Evolutionary conservation across 2,888 invertebrate species (phyloP).

Genomic region (Deroplatys truncata): DNA sequence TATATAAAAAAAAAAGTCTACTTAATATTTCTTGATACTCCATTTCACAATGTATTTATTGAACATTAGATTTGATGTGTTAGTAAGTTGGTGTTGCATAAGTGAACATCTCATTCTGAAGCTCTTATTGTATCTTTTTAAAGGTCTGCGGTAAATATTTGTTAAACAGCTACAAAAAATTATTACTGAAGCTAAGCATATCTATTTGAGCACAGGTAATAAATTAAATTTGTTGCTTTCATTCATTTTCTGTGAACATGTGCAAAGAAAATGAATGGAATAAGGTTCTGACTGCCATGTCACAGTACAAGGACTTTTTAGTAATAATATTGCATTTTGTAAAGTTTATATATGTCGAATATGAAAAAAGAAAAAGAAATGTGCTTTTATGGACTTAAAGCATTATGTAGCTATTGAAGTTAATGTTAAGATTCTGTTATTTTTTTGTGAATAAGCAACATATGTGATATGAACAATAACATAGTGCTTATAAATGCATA

Average conservation of each 20-base stretch:
- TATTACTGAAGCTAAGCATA: too few relatives aligned
- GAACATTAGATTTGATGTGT: neutral
- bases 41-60: neutral
- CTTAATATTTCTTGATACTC: neutral
- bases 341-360: neutral
- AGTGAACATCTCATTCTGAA: neutral
- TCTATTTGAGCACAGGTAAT: too few relatives aligned
- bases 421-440: too few relatives aligned
- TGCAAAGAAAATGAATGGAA: too few relatives aligned
- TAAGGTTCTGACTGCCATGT: neutral
- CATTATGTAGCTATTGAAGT: neutral
- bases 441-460: neutral
- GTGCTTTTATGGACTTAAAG: neutral
- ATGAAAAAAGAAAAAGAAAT: neutral
- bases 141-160: too few relatives aligned
- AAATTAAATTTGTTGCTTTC: too few relatives aligned
- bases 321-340: neutral
- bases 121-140: neutral
- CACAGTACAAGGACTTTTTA: neutral
- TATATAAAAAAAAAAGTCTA: neutral
- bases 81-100: too few relatives aligned
- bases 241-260: too few relatives aligned
- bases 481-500: neutral
- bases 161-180: too few relatives aligned
- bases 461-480: neutral